These are phyloP conservation scores for Philantomba maxwellii DNA, from an alignment of 2,113 vertebrate genomes.

Conservation along the genomic window DNA sequence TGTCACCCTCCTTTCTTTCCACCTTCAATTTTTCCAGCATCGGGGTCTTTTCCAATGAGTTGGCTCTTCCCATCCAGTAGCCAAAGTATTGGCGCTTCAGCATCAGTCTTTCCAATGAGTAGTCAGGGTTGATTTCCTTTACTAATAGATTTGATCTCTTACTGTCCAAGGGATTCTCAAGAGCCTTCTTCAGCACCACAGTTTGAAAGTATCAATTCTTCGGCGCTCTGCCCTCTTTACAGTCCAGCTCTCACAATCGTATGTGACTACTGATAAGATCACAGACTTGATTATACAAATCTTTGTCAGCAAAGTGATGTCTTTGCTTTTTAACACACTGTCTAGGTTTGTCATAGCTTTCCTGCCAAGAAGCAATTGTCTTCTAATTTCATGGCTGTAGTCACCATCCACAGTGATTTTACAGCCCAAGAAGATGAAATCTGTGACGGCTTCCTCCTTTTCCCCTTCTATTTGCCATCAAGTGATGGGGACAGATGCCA, in stretches of 20 bases:
- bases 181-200: background rate
- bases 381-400: background rate
- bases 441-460: background rate
- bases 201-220: background rate
- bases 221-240: accelerated
- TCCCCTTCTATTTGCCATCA: background rate
- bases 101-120: background rate
- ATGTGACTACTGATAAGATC: background rate
- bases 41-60: background rate
- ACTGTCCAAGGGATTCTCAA: background rate
- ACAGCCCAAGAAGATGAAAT: background rate
- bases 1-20: background rate
- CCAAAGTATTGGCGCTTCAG: background rate
- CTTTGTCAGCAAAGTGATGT: background rate
- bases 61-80: background rate
- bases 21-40: background rate
- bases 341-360: background rate
- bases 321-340: background rate
- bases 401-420: background rate
- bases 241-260: background rate
- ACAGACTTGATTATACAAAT: background rate
- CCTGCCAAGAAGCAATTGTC: background rate
- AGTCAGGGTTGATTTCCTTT: background rate
- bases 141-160: background rate
- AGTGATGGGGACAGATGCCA: background rate